These are phyloP conservation scores for Drosophila dives DNA, from an alignment of 2,888 invertebrate species.

Conservation along the genomic window DNA sequence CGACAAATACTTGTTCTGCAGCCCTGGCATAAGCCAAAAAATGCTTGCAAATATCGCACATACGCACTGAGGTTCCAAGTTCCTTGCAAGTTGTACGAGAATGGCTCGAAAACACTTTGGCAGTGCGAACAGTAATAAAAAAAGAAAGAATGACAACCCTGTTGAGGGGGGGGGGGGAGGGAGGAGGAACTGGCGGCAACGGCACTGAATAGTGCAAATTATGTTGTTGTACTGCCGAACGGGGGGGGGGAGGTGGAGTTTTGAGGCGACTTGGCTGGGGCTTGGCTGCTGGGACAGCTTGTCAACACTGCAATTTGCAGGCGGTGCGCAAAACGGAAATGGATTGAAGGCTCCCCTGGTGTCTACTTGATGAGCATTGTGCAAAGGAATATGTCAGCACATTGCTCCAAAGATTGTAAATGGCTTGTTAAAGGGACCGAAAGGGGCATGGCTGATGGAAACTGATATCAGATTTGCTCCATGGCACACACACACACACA, in stretches of 20 bases:
- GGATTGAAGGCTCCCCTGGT: conserved; percentile 46
- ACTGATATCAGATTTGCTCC: conserved; percentile 28
- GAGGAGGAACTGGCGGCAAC: conserved; percentile 11
- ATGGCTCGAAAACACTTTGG: conserved; percentile 76
- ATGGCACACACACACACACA: neutral
- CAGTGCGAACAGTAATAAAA: conserved; percentile 68
- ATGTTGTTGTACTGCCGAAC: conserved; percentile 58
- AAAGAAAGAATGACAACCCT: conserved; percentile 41
- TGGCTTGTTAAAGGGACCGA: conserved; percentile 10
- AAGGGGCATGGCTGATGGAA: neutral
- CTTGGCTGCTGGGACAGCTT: conserved; percentile 57
- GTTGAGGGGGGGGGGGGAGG: conserved; percentile 6
- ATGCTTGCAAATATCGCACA: conserved; percentile 57
- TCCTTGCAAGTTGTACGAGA: conserved; percentile 72
- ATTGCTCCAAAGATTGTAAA: conserved; percentile 18
- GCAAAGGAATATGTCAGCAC: conserved; percentile 38
- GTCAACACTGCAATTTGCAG: conserved; percentile 74
- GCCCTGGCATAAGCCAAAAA: conserved; percentile 37
- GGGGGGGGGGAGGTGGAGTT: neutral
- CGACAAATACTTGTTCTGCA: conserved; percentile 6
- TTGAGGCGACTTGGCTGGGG: no score
- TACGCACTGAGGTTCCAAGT: conserved; percentile 65
- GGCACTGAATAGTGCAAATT: conserved; percentile 75
- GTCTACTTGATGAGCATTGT: conserved; percentile 53
- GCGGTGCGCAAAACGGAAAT: conserved; percentile 44